Conservation (phyloP, 2,113 vertebrate species). For the Cyanocitta stelleri region DNA sequence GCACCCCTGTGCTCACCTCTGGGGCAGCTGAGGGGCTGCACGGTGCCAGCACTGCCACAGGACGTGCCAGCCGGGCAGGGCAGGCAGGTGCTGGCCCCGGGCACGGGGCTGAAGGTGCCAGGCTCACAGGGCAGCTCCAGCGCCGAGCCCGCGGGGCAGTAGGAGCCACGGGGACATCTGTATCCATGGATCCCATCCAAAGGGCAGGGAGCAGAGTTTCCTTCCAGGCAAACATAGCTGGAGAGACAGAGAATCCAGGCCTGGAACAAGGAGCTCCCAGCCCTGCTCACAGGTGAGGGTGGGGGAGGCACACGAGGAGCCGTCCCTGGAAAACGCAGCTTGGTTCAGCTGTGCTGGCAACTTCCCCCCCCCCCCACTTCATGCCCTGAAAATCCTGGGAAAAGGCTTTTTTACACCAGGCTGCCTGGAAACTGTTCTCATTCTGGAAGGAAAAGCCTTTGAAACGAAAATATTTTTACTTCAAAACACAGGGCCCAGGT, state of each 20-base stretch:
- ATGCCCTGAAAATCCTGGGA: not conserved
- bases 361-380: not conserved
- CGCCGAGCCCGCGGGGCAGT: slow-evolving; percentile 78
- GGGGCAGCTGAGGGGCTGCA: slow-evolving; percentile 76
- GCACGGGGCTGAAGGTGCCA: slow-evolving; percentile 79
- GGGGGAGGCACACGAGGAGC: not conserved
- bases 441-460: not conserved
- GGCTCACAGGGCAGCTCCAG: slow-evolving; percentile 81
- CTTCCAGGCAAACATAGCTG: slow-evolving; percentile 85
- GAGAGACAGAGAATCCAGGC: not conserved
- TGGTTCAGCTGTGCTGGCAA: not conserved
- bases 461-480: not conserved
- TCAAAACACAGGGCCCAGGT: not conserved
- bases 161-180: slow-evolving; percentile 80
- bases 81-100: slow-evolving; percentile 75
- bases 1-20: slow-evolving; percentile 64
- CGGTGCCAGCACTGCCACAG: slow-evolving; percentile 73
- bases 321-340: not conserved
- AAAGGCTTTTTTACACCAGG: not conserved
- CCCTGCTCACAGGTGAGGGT: too few relatives aligned
- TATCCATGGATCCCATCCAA: slow-evolving; percentile 78
- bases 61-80: slow-evolving; percentile 76
- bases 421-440: not conserved
- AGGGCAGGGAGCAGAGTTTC: slow-evolving; percentile 76
- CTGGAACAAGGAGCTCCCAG: not conserved